Percentiles rank a stretch among this genome's conserved stretches.
Conservation (phyloP, 2,888 invertebrate genomes). For the Eupithecia pulchellata region DNA sequence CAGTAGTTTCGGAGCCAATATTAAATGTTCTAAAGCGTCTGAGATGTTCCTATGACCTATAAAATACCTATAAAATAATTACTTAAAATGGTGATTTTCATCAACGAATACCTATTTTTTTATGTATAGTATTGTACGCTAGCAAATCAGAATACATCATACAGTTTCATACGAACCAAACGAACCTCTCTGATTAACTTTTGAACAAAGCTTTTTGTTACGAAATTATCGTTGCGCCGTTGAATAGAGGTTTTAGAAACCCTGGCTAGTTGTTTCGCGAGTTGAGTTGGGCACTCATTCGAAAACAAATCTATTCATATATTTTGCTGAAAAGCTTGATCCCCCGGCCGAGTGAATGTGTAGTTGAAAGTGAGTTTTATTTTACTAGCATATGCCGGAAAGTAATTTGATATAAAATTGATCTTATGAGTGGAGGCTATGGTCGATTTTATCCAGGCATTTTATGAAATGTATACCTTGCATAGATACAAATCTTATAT, state of each 20-base stretch:
- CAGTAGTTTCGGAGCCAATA: too few species aligned
- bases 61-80: too few species aligned
- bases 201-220: conserved; percentile 31
- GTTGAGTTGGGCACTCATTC: conserved; percentile 1
- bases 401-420: too few species aligned
- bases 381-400: not conserved
- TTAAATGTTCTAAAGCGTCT: too few species aligned
- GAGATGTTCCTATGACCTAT: too few species aligned
- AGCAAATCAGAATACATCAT: not conserved
- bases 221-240: conserved; percentile 19
- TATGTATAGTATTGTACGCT: too few species aligned
- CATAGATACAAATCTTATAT: too few species aligned
- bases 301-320: not conserved
- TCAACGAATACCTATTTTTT: not conserved
- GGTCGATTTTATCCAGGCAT: too few species aligned
- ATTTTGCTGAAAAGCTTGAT: not conserved
- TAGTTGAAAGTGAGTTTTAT: not conserved
- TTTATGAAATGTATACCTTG: too few species aligned
- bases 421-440: too few species aligned
- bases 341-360: not conserved
- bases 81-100: too few species aligned
- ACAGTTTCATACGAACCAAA: not conserved
- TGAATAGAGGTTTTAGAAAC: conserved; percentile 28
- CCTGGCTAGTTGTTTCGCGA: conserved; percentile 11
- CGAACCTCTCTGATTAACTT: conserved; percentile 21